Conservation (phyloP, 2,888 invertebrate species). For the Diploptera punctata region DNA sequence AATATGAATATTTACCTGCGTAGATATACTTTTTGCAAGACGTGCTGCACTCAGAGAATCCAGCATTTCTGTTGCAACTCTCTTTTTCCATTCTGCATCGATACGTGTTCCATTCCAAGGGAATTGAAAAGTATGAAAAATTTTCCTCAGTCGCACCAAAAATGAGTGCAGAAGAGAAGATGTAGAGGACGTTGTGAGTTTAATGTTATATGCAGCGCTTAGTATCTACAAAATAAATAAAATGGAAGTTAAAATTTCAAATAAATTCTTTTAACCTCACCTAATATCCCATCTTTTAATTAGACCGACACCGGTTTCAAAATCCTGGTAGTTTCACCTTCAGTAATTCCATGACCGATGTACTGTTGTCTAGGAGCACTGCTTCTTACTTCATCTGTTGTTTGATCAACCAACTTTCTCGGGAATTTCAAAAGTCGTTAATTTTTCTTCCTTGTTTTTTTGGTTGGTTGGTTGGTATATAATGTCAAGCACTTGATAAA, state of each 20-base stretch:
- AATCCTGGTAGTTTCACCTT: too few relatives aligned
- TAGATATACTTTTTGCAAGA: constrained; percentile 73
- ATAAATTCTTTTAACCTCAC: too few relatives aligned
- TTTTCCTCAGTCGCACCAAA: constrained; percentile 69
- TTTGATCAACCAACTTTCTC: not conserved
- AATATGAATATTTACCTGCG: constrained; percentile 54
- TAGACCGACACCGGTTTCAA: too few relatives aligned
- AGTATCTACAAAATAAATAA: constrained; percentile 54
- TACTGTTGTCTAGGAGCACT: too few relatives aligned
- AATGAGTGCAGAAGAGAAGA: constrained; percentile 69
- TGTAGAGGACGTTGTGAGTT: constrained; percentile 68
- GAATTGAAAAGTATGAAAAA: constrained; percentile 64
- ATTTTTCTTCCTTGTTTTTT: too few relatives aligned
- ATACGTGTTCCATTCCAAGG: constrained; percentile 64
- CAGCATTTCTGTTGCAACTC: constrained; percentile 72
- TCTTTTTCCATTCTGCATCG: constrained; percentile 72
- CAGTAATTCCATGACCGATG: too few relatives aligned
- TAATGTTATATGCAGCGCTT: constrained; percentile 77
- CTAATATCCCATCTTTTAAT: too few relatives aligned
- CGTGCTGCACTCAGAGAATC: constrained; percentile 73
- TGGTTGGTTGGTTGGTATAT: too few relatives aligned
- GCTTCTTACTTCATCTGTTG: too few relatives aligned
- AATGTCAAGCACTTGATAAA: too few relatives aligned
- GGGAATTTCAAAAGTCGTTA: too few relatives aligned
- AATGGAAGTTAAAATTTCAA: not conserved